These are phyloP conservation scores for Clarias pachynema DNA, from an alignment of 2,797 vertebrate species.

Conservation along the genomic window DNA sequence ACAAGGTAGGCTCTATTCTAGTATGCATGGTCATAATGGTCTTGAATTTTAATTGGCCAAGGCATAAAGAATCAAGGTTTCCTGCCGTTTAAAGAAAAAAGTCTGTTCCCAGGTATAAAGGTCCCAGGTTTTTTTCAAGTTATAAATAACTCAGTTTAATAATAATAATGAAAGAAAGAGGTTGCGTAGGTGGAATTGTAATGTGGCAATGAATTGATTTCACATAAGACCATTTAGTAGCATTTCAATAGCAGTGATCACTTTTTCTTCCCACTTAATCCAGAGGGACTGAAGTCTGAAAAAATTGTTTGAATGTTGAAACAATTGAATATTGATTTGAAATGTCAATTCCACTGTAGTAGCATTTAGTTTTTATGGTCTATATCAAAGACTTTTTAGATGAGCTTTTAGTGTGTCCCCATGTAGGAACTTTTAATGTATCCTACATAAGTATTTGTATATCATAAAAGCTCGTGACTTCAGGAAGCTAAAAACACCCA, in stretches of 20 bases:
- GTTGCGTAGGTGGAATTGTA: too few relatives aligned
- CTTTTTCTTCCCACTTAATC: neutral
- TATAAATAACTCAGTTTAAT: neutral
- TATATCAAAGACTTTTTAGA: neutral
- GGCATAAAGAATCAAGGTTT: neutral
- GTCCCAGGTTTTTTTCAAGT: neutral
- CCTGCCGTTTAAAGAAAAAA: neutral
- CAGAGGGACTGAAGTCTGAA: neutral
- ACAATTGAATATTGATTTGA: neutral
- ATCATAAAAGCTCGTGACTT: neutral
- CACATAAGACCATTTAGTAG: neutral
- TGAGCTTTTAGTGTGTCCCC: neutral
- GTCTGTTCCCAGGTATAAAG: too few relatives aligned
- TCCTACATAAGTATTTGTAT: neutral
- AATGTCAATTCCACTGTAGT: neutral
- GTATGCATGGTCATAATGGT: neutral
- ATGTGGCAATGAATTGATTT: neutral
- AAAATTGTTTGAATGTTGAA: neutral
- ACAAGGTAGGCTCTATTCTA: neutral
- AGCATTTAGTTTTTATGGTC: neutral
- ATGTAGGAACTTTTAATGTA: neutral
- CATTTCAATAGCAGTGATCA: neutral
- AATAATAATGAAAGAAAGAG: neutral
- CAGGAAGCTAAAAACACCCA: neutral
- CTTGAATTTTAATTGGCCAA: neutral